Evolutionary conservation across 2,888 invertebrate genomes (phyloP), one percentile per base, ranked within the genome.

Genomic region (Tetropium fuscum): DNA sequence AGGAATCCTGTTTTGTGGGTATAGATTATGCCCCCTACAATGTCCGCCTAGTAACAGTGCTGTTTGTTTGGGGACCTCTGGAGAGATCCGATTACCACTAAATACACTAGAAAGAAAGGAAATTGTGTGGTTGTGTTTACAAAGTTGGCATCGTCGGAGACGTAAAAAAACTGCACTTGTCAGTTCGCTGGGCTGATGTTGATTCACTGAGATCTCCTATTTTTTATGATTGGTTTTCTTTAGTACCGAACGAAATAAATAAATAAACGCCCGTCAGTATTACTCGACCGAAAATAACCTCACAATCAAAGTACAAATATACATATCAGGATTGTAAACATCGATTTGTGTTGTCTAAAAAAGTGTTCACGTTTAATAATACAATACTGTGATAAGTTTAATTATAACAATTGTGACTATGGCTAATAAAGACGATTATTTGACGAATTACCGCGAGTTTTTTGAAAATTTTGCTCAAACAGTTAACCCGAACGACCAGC

Each of bases 401-500:
- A 22, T 40, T 16, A 16, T 47, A 51, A 40, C 40, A 38, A 38
- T 18, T 27, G 51, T 51, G 40, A 62, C 25, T 47, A 81, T 81
- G 80, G 79, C 79, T 53, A 86, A 87, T 77, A 86, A 88, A 74
- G 88, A 89, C 73, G 89, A 90, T 79, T 89, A 90, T 82, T 84
- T 90, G 78, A 87, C 86, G 49, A 84, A 84, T 38, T 91, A 90
- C 78, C 85, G 89, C 64, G 84, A 87, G 74, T 92, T 91, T 83
- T 90, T 92, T 77, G 88, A 90, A 74, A 84, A 87, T 77, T 90
- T 91, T 80, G 87, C 88, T 67, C 84, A 87, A 59, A 88, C 86
- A 53, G 86, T 90, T 44, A 87, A 90, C 72, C 88, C 88, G 1
- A 86, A 88, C 69, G 91, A 92, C 80, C 91, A 90, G 77, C 82